Conservation (phyloP, 2,888 invertebrate genomes). For the Emmelina monodactyla region DNA sequence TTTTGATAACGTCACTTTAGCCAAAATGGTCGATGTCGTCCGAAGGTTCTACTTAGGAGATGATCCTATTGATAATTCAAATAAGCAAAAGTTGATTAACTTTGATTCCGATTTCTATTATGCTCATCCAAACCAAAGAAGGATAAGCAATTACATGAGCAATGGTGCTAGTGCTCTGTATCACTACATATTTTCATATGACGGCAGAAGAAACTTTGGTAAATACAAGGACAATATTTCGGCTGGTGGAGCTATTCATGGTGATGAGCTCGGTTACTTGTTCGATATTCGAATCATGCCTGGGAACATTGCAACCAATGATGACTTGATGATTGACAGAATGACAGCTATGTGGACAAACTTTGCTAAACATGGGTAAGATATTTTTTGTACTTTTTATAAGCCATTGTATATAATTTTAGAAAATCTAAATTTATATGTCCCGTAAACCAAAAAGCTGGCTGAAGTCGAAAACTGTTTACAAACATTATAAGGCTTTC, state of each 20-base stretch:
- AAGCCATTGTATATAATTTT: background rate
- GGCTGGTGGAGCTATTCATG: slow-evolving; percentile 24
- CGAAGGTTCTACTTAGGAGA: slow-evolving; percentile 33
- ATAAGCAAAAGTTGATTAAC: slow-evolving; percentile 20
- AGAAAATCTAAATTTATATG: no score
- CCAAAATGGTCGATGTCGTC: slow-evolving; percentile 19
- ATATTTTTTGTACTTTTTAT: slow-evolving; percentile 1
- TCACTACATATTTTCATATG: slow-evolving; percentile 35
- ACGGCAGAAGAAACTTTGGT: slow-evolving; percentile 23
- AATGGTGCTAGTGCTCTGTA: slow-evolving; percentile 23
- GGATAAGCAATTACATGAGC: slow-evolving; percentile 23
- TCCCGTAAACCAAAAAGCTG: no score
- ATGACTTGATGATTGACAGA: slow-evolving; percentile 28
- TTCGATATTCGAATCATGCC: slow-evolving; percentile 21
- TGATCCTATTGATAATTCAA: slow-evolving; percentile 21
- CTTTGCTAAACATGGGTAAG: slow-evolving; percentile 39
- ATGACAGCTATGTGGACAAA: slow-evolving; percentile 46
- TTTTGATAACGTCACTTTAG: background rate
- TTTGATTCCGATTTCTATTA: slow-evolving; percentile 33
- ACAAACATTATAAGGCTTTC: background rate
- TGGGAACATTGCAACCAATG: slow-evolving; percentile 18
- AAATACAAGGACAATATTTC: slow-evolving; percentile 19
- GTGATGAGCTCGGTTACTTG: slow-evolving; percentile 34
- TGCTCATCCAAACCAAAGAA: slow-evolving; percentile 26
- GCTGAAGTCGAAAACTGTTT: background rate